phyloP scores from a whole-genome alignment of 2,888 invertebrate genomes.

The Lasioglossum pauxillum region DNA sequence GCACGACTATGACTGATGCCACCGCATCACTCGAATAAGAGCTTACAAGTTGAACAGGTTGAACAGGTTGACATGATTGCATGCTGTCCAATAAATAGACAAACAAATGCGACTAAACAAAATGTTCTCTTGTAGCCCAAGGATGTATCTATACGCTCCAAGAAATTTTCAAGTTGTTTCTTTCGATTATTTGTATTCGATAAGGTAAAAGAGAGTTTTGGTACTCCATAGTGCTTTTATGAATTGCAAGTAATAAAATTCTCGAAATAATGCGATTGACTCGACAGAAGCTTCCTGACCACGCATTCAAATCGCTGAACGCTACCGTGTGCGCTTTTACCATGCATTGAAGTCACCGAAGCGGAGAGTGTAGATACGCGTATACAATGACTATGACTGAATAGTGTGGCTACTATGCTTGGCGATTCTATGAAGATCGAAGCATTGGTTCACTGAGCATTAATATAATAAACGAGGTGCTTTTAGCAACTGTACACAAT shows the following conservation, averaged over 20 bases:
- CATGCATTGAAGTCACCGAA: conserved; percentile 19
- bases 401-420: background rate
- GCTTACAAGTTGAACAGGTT: background rate
- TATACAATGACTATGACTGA: conserved; percentile 16
- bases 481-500: background rate
- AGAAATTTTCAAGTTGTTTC: background rate
- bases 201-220: background rate
- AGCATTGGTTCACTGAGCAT: conserved; percentile 4
- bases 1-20: background rate
- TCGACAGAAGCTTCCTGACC: background rate
- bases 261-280: background rate
- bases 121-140: background rate
- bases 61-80: background rate
- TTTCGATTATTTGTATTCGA: background rate
- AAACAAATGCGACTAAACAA: background rate
- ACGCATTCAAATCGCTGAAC: background rate
- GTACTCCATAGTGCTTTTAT: background rate
- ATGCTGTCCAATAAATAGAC: background rate
- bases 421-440: conserved; percentile 10
- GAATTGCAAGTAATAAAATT: background rate
- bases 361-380: conserved; percentile 9
- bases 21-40: background rate
- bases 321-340: background rate
- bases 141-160: background rate
- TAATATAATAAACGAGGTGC: background rate